Percentiles rank a stretch among this genome's conserved stretches.
Evolutionary conservation across 64 coral and sea anemone species (phyloP).

Genomic region (Anthopleura sola): DNA sequence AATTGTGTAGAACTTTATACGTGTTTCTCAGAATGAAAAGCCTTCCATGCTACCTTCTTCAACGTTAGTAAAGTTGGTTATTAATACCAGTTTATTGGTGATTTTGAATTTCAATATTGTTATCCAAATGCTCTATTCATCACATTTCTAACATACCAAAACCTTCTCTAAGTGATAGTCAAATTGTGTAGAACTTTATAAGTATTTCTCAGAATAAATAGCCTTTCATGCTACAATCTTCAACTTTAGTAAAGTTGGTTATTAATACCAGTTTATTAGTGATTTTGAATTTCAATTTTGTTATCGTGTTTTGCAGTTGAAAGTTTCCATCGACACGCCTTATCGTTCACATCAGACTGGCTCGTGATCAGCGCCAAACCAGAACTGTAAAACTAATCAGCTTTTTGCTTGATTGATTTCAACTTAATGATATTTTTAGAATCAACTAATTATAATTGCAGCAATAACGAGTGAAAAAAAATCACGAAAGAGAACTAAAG

Average conservation of each 20-base stretch:
- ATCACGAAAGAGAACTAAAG: neutral
- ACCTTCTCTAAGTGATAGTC: neutral
- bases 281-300: neutral
- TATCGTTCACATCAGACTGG: neutral
- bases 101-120: too few species aligned
- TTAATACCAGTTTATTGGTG: too few species aligned
- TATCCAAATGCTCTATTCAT: neutral
- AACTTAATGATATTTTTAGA: conserved; percentile 6
- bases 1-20: neutral
- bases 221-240: neutral
- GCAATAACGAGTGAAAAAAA: neutral
- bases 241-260: neutral
- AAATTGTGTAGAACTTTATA: neutral
- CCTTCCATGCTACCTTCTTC: neutral
- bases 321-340: conserved; percentile 1
- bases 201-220: neutral
- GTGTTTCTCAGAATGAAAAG: neutral
- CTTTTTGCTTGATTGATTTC: conserved; percentile 7
- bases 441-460: neutral
- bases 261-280: neutral
- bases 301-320: conserved; percentile 5
- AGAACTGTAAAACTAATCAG: neutral
- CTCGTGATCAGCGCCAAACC: neutral
- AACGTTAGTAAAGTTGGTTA: too few species aligned
- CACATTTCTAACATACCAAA: neutral